phyloP scores from a whole-genome alignment of 2,888 invertebrate species.

The Belgica antarctica region DNA sequence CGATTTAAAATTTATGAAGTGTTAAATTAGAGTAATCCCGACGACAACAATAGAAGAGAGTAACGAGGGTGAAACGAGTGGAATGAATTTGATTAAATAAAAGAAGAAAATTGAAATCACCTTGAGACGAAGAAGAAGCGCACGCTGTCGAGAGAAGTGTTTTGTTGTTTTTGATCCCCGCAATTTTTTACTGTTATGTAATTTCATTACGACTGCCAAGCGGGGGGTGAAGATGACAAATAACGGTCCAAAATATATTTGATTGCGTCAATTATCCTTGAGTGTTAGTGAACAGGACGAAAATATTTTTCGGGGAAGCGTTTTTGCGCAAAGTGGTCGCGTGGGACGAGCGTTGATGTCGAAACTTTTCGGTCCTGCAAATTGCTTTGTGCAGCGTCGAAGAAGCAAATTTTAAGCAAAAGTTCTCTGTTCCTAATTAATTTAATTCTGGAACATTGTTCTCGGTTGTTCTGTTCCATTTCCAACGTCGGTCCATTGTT shows the following conservation, averaged over 20 bases:
- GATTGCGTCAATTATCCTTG: slow-evolving; percentile 41
- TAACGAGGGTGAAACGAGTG: slow-evolving; percentile 9
- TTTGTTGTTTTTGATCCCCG: slow-evolving; percentile 26
- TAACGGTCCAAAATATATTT: slow-evolving; percentile 37
- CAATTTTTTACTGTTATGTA: slow-evolving; percentile 23
- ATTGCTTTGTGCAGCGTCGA: neutral
- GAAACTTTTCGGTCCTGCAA: neutral
- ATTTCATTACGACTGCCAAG: slow-evolving; percentile 1
- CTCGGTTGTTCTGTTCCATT: neutral
- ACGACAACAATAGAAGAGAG: slow-evolving; percentile 35
- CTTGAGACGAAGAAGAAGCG: slow-evolving; percentile 7
- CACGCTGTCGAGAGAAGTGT: slow-evolving; percentile 19
- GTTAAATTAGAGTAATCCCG: slow-evolving; percentile 41
- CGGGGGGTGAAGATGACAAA: slow-evolving; percentile 26
- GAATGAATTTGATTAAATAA: slow-evolving; percentile 42
- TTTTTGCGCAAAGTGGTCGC: neutral
- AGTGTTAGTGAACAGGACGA: neutral
- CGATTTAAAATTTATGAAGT: slow-evolving; percentile 41
- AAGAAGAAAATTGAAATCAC: slow-evolving; percentile 35
- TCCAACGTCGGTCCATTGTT: neutral
- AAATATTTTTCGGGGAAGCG: neutral
- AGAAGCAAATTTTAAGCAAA: no score
- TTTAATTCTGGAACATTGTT: no score
- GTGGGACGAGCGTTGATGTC: neutral
- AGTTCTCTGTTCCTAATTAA: neutral